Evolutionary conservation across 37 sponge, comb jelly and placozoan genomes (phyloP).

Genomic region (Axinella damicornis): DNA sequence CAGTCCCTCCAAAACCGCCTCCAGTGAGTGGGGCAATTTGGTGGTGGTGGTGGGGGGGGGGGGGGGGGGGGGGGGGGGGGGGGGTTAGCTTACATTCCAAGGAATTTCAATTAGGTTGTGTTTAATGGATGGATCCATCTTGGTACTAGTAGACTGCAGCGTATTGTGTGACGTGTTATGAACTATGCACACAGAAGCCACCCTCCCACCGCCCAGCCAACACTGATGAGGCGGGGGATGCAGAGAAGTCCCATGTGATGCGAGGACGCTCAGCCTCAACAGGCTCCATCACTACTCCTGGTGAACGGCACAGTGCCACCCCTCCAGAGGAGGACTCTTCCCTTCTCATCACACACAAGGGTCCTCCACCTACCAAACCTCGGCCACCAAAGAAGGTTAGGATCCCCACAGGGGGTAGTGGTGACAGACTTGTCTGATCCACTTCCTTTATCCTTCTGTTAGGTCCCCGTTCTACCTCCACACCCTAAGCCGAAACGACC

Average conservation of each 20-base stretch:
- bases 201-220: no score
- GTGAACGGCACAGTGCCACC: background rate
- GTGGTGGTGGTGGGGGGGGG: no score
- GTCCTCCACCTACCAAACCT: background rate
- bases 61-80: no score
- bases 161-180: no score
- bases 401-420: no score
- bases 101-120: no score
- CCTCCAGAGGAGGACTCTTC: slow-evolving; percentile 7
- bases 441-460: background rate
- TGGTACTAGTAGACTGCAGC: no score
- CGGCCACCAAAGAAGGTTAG: slow-evolving; percentile 4
- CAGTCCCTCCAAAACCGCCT: slow-evolving; percentile 71
- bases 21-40: slow-evolving; percentile 76
- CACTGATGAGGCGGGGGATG: no score
- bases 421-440: background rate
- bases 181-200: no score
- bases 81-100: no score
- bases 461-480: slow-evolving; percentile 8
- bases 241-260: no score
- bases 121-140: no score
- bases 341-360: slow-evolving; percentile 2
- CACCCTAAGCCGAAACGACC: slow-evolving; percentile 31
- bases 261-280: slow-evolving; percentile 51
- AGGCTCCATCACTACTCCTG: slow-evolving; percentile 34